Percentiles rank a stretch among this genome's conserved stretches.
These are phyloP conservation scores for Globia sparganii DNA, from an alignment of 2,888 invertebrate genomes.

Conservation along the genomic window DNA sequence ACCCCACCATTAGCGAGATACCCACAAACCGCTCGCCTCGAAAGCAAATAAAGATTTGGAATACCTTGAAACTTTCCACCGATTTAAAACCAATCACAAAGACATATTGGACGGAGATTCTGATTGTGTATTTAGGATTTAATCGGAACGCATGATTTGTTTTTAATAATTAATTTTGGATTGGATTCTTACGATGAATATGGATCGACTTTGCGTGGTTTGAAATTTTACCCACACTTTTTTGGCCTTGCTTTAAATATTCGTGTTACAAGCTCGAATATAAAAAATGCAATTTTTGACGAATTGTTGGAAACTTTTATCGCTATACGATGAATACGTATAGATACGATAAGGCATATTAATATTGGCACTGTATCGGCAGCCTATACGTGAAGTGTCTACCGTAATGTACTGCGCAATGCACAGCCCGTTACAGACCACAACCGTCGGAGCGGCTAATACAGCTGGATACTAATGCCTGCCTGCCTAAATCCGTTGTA, in stretches of 20 bases:
- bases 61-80: conserved; percentile 69
- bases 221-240: conserved; percentile 1
- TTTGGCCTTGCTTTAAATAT: conserved; percentile 25
- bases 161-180: conserved; percentile 40
- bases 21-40: conserved; percentile 63
- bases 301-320: conserved; percentile 9
- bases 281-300: conserved; percentile 12
- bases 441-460: conserved; percentile 23
- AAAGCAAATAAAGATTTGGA: conserved; percentile 71
- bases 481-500: conserved; percentile 3
- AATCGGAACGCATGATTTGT: conserved; percentile 41
- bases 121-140: conserved; percentile 67
- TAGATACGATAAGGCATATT: conserved; percentile 13
- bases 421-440: conserved; percentile 2
- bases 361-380: conserved; percentile 28
- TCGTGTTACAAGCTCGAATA: conserved; percentile 19
- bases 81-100: conserved; percentile 72
- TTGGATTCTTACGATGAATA: conserved; percentile 42
- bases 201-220: conserved; percentile 8
- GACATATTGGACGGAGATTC: conserved; percentile 66
- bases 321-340: background rate
- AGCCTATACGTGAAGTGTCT: conserved; percentile 4
- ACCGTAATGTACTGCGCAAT: conserved; percentile 33
- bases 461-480: conserved; percentile 28
- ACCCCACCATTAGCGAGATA: conserved; percentile 70